Percentiles rank a stretch among this genome's conserved stretches.
Conservation (phyloP, 2,113 vertebrate species). For the Aphelocoma coerulescens region DNA sequence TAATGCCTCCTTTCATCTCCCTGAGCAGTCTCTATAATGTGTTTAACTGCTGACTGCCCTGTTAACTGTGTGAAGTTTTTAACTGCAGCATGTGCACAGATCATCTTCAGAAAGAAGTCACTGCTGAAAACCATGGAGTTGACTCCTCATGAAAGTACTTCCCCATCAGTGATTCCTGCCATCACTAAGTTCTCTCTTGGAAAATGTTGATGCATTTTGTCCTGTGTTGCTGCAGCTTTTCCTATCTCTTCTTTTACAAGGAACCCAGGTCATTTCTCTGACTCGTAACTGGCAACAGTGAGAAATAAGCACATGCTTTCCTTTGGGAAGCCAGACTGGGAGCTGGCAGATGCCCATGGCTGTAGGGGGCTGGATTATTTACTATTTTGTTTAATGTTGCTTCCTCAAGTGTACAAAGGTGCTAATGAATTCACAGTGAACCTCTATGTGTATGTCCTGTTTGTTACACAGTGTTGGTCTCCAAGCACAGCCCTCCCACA, state of each 20-base stretch:
- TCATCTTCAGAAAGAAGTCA: background rate
- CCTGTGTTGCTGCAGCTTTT: background rate
- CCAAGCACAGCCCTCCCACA: background rate
- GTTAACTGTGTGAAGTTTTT: background rate
- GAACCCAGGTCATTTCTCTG: fast-evolving
- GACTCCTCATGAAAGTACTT: background rate
- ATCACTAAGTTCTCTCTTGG: background rate
- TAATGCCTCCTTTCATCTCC: background rate
- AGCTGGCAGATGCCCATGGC: background rate
- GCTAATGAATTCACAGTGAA: background rate
- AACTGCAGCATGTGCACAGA: too few species aligned
- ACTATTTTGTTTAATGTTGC: background rate
- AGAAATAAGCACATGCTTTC: background rate
- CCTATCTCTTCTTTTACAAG: background rate
- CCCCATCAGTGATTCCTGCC: background rate
- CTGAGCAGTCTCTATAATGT: background rate
- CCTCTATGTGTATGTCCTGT: background rate
- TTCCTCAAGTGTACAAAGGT: background rate
- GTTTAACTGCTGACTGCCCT: background rate
- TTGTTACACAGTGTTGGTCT: background rate
- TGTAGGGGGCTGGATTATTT: background rate
- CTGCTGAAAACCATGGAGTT: background rate
- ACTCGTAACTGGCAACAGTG: background rate
- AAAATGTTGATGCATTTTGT: background rate
- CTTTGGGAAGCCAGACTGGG: background rate